Evolutionary conservation across 2,113 vertebrate genomes (phyloP), one percentile per base, ranked within the genome.

Genomic region (Bostrychus sinensis): DNA sequence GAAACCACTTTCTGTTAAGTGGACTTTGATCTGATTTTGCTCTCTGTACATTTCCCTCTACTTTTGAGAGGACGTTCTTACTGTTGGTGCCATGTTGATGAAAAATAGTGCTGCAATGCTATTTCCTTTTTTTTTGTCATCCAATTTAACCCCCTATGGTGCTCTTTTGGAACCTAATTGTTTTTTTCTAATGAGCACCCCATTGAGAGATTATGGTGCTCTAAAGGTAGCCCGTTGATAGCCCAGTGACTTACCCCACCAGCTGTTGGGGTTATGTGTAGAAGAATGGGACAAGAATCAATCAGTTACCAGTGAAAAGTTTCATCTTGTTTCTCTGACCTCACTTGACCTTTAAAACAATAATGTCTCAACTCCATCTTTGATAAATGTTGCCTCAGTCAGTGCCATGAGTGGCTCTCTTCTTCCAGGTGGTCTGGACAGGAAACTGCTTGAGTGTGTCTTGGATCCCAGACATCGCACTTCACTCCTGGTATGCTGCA

Each of bases 21-120:
- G 88, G 84, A 88, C 89, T 89, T 91, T 89, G 86, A 48, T 70
- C 86, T 77, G 77, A 56, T 81, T 75, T 43, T 73, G 57, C 20
- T 13, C 22, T n/a, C 3, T 45, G 37, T 19, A 20, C 19, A 14
- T 20, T 12, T 14, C n/a, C 3, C 7, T 11, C 23, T 38, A 48
- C 26, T 67, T 10, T 12, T 45, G 19, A 13, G n/a, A 22, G 19
- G 37, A 37, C 36, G 63, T 50, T 72, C 48, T 70, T 70, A 42
- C 41, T 50, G 54, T 10, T 46, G 12, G 45, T 41, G 54, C 30
- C 61, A 55, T 55, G 56, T 64, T 68, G 71, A 80, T 30, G 50
- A 55, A 63, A 62, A 71, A 56, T 56, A 22, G 13, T 38, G 20
- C 43, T 70, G 36, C 70, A 25, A 77, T 82, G 53, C 72, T n/a